Evolutionary conservation across 2,797 vertebrate genomes (phyloP).

Genomic region (Artibeus jamaicensis): DNA sequence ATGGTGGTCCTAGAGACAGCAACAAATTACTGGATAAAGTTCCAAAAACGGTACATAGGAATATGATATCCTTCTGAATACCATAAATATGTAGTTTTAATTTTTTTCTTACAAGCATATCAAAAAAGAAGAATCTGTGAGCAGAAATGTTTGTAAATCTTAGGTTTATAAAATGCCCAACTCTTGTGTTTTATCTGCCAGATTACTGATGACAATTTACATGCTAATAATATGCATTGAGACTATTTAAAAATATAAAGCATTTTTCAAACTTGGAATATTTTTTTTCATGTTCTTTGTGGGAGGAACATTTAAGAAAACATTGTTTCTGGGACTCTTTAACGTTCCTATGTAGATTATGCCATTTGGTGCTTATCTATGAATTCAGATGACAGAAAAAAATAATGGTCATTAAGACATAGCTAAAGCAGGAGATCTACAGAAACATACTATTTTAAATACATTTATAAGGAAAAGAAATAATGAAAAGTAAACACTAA

Average conservation of each 20-base stretch:
- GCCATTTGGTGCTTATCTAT: not conserved
- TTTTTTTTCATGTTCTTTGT: not conserved
- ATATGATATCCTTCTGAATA: not conserved
- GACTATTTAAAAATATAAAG: not conserved
- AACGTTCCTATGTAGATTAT: not conserved
- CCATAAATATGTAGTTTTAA: not conserved
- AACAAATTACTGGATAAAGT: not conserved
- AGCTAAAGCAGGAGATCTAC: not conserved
- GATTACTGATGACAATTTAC: not conserved
- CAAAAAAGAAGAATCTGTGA: not conserved
- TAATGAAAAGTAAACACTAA: not conserved
- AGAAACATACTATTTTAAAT: not conserved
- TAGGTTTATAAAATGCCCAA: not conserved
- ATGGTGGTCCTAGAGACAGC: not conserved
- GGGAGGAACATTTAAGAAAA: not conserved
- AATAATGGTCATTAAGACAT: not conserved
- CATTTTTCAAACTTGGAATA: not conserved
- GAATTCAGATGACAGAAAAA: not conserved
- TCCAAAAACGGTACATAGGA: not conserved
- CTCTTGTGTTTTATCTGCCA: not conserved
- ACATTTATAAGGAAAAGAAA: not conserved
- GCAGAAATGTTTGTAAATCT: not conserved
- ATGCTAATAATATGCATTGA: not conserved
- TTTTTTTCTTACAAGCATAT: not conserved
- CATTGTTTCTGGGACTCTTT: not conserved